A percentile compares a stretch with the other conserved stretches of the same genome.
These are phyloP conservation scores for Neoarius graeffei DNA, from an alignment of 2,113 vertebrate species.

Conservation along the genomic window DNA sequence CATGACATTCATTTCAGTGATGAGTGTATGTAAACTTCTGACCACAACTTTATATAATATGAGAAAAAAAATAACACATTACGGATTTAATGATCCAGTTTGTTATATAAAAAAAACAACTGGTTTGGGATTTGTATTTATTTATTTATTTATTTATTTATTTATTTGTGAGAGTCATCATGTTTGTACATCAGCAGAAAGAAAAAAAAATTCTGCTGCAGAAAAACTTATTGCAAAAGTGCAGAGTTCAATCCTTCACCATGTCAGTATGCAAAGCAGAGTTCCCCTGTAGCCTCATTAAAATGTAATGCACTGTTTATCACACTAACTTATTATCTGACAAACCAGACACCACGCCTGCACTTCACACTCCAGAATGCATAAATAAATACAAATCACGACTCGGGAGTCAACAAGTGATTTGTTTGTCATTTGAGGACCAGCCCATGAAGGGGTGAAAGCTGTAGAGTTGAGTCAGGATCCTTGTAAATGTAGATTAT, in stretches of 20 bases:
- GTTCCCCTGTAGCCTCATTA: constrained; percentile 57
- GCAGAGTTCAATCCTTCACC: constrained; percentile 40
- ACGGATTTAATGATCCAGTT: too few species aligned
- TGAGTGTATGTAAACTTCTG: too few species aligned
- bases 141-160: too few species aligned
- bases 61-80: too few species aligned
- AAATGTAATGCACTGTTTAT: constrained; percentile 59
- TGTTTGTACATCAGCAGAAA: background rate
- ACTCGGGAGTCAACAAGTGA: constrained; percentile 37
- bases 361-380: constrained; percentile 32
- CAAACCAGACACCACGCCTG: constrained; percentile 38
- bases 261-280: constrained; percentile 47
- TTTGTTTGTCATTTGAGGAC: constrained; percentile 17
- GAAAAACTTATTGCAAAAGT: constrained; percentile 2
- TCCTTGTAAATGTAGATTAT: background rate
- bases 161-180: background rate
- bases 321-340: constrained; percentile 47
- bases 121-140: background rate
- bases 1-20: too few species aligned
- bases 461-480: background rate
- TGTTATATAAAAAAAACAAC: too few species aligned
- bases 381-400: constrained; percentile 42
- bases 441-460: background rate
- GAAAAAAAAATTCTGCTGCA: background rate
- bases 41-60: too few species aligned